Percentiles rank a stretch among this genome's conserved stretches.
phyloP scores from a whole-genome alignment of 2,888 invertebrate species.

The Lasioglossum oenotherae region DNA sequence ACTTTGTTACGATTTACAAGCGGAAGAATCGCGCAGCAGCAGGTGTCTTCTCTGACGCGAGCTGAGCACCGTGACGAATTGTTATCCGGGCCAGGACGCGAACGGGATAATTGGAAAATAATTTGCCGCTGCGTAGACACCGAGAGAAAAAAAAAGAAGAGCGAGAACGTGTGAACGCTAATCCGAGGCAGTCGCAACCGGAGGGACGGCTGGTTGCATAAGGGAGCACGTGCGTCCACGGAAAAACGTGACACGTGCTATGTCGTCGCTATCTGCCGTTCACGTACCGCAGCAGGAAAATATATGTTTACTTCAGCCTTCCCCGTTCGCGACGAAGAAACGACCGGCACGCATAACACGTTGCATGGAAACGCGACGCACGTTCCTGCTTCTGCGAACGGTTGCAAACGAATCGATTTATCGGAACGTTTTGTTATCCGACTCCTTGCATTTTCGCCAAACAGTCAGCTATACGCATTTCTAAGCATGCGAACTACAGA shows the following conservation, averaged over 20 bases:
- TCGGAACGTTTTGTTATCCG: neutral
- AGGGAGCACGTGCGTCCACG: constrained; percentile 68
- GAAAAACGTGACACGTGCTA: constrained; percentile 70
- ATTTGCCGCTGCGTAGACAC: neutral
- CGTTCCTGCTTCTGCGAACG: neutral
- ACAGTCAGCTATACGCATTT: neutral
- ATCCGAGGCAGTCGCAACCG: constrained; percentile 19
- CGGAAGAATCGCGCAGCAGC: neutral
- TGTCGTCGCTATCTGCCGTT: constrained; percentile 17
- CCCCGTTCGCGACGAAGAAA: constrained; percentile 32
- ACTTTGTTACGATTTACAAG: constrained; percentile 19
- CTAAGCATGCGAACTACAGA: neutral
- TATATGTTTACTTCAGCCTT: constrained; percentile 37
- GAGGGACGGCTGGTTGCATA: constrained; percentile 56
- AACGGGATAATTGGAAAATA: neutral
- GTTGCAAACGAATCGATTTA: neutral
- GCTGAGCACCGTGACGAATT: constrained; percentile 12
- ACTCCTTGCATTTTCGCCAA: neutral
- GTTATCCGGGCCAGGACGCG: constrained; percentile 1
- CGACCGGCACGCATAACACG: neutral
- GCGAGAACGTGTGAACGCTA: constrained; percentile 31
- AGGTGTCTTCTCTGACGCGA: constrained; percentile 3
- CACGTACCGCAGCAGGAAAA: constrained; percentile 20
- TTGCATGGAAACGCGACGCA: constrained; percentile 14
- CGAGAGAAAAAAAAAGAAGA: neutral